Percentiles rank a stretch among this genome's conserved stretches.
Evolutionary conservation across 2,888 invertebrate genomes (phyloP).

Genomic region (Drosophila meridiana): DNA sequence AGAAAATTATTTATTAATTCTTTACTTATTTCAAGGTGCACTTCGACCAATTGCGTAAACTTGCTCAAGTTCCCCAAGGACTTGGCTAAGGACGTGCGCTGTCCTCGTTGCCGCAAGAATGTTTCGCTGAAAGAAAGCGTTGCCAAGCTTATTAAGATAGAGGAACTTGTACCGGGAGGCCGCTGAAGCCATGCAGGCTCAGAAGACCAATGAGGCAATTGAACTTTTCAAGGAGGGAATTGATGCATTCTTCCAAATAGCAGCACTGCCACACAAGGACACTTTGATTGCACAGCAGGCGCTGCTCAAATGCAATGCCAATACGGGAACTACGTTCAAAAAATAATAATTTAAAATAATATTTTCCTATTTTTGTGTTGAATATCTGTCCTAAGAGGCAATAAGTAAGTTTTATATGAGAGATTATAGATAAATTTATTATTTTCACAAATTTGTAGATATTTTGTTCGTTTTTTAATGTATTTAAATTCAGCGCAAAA

Average conservation of each 20-base stretch:
- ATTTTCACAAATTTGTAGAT: conserved; percentile 10
- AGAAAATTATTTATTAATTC: background rate
- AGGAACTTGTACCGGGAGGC: conserved; percentile 86
- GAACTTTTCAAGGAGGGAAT: conserved; percentile 87
- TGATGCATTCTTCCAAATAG: conserved; percentile 88
- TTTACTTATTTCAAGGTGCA: conserved; percentile 85
- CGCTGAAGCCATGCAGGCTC: conserved; percentile 85
- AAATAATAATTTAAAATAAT: conserved; percentile 45
- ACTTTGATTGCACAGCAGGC: conserved; percentile 90
- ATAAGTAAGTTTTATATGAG: conserved; percentile 15
- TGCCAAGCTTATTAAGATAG: conserved; percentile 85
- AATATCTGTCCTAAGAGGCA: background rate
- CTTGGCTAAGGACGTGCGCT: conserved; percentile 85
- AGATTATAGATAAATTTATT: conserved; percentile 12
- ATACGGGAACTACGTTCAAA: conserved; percentile 80
- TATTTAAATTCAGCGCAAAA: conserved; percentile 3
- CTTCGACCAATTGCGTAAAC: conserved; percentile 85
- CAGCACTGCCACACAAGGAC: conserved; percentile 88
- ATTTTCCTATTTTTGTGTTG: conserved; percentile 17
- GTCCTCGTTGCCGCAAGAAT: conserved; percentile 86
- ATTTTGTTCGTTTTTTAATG: background rate
- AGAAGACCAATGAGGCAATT: conserved; percentile 87
- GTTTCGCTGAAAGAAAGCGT: conserved; percentile 85
- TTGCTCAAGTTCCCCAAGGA: conserved; percentile 86
- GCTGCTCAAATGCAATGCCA: conserved; percentile 88